phyloP scores from a whole-genome alignment of 2,797 vertebrate species.

The Phataginus tricuspis region DNA sequence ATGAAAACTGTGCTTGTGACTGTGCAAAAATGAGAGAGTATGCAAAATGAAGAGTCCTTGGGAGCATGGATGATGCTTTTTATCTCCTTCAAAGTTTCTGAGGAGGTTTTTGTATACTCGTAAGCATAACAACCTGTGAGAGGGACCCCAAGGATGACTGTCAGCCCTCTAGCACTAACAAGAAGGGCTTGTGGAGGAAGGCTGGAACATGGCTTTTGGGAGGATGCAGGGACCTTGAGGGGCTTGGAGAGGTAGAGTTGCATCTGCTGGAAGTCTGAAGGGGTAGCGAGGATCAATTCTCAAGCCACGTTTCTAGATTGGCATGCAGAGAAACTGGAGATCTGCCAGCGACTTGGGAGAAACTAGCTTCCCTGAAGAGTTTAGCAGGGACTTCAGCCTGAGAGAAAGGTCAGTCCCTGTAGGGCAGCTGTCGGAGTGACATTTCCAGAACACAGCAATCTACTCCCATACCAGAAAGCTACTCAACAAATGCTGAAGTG shows the following conservation, averaged over 20 bases:
- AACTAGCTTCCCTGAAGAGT: neutral
- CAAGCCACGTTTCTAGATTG: neutral
- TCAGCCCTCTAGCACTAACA: neutral
- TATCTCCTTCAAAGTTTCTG: neutral
- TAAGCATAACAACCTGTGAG: neutral
- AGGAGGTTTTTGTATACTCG: neutral
- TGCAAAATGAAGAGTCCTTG: neutral
- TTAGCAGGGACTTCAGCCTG: conserved; percentile 17
- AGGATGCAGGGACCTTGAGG: neutral
- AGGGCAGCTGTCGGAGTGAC: neutral
- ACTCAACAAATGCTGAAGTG: conserved; percentile 3
- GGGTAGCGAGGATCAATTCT: neutral
- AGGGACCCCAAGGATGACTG: neutral
- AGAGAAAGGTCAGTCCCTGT: conserved; percentile 41
- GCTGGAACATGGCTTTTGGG: neutral
- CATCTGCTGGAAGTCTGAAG: neutral
- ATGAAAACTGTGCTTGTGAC: neutral
- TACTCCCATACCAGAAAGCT: neutral
- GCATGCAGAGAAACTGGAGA: neutral
- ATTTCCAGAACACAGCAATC: conserved; percentile 54
- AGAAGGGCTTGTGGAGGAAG: neutral
- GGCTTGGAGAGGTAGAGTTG: neutral
- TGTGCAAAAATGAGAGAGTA: conserved; percentile 14
- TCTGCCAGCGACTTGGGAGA: neutral
- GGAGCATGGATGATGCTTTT: neutral